phyloP scores from a whole-genome alignment of 2,113 vertebrate species.

The Sinocyclocheilus rhinocerous region DNA sequence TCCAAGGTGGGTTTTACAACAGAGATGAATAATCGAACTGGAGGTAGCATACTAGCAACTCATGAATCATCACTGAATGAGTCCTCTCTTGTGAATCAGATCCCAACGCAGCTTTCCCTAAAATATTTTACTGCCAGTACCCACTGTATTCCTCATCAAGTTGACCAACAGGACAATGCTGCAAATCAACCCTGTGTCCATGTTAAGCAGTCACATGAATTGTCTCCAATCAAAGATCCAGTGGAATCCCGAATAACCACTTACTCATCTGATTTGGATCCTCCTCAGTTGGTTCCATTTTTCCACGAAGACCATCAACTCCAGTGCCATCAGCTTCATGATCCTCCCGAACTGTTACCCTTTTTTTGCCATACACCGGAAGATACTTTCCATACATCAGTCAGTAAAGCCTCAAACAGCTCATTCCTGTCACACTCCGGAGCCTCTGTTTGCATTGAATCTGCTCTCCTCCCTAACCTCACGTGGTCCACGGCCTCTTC shows the following conservation, averaged over 20 bases:
- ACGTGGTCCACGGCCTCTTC: conserved; percentile 59
- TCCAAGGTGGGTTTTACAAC: not conserved
- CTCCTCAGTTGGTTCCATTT: conserved; percentile 47
- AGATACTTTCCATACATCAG: not conserved
- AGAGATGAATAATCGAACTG: not conserved
- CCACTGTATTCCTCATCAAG: not conserved
- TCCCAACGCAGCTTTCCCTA: not conserved
- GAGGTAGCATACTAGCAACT: not conserved
- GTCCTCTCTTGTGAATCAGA: not conserved
- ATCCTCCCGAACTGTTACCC: conserved; percentile 32
- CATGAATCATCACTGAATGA: not conserved
- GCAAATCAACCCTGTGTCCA: not conserved
- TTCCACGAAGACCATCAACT: conserved; percentile 29
- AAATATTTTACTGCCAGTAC: not conserved
- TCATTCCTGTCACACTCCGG: conserved; percentile 58
- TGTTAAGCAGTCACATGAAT: not conserved
- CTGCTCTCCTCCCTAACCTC: conserved; percentile 62
- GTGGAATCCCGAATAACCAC: not conserved
- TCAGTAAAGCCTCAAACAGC: conserved; percentile 52
- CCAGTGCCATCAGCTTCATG: not conserved
- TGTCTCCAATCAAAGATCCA: not conserved
- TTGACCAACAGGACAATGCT: not conserved
- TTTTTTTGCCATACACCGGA: conserved; percentile 13
- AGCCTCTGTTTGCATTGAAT: conserved; percentile 70
- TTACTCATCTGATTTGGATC: conserved; percentile 14